Percentiles rank a stretch among this genome's conserved stretches.
These are phyloP conservation scores for Copidosoma floridanum DNA, from an alignment of 1,140 invertebrate genomes.

Conservation along the genomic window DNA sequence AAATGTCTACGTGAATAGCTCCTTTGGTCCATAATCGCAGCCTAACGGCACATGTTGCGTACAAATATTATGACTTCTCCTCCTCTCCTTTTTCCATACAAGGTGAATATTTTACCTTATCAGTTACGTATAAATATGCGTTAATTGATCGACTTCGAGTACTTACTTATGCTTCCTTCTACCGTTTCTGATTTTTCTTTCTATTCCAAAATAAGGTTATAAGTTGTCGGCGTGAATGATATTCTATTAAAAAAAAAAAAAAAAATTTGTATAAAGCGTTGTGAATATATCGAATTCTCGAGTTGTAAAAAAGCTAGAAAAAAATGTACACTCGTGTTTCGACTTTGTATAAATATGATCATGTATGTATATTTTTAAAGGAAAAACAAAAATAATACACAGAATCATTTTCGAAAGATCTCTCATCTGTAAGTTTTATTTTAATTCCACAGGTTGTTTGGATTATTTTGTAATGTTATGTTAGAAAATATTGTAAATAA, in stretches of 20 bases:
- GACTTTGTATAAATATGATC: conserved; percentile 12
- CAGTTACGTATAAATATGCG: neutral
- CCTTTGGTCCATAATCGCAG: too few relatives aligned
- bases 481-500: neutral
- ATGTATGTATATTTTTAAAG: conserved; percentile 18
- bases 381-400: conserved; percentile 13
- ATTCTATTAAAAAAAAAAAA: too few relatives aligned
- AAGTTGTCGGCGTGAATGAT: too few relatives aligned
- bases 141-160: conserved; percentile 7
- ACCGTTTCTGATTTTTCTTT: too few relatives aligned
- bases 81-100: conserved; percentile 6
- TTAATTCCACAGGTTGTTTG: neutral
- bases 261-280: conserved; percentile 4
- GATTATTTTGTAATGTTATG: neutral
- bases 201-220: too few relatives aligned
- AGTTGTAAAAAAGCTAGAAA: conserved; percentile 3
- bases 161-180: too few relatives aligned
- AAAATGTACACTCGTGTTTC: neutral
- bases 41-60: conserved; percentile 39
- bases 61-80: conserved; percentile 36
- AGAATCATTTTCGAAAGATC: neutral
- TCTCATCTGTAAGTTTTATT: too few relatives aligned
- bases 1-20: too few relatives aligned
- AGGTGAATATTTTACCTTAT: neutral
- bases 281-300: conserved; percentile 1